Base-by-base conservation (phyloP, 1,140 invertebrate genomes). In the Zaprionus vittiger region DNA sequence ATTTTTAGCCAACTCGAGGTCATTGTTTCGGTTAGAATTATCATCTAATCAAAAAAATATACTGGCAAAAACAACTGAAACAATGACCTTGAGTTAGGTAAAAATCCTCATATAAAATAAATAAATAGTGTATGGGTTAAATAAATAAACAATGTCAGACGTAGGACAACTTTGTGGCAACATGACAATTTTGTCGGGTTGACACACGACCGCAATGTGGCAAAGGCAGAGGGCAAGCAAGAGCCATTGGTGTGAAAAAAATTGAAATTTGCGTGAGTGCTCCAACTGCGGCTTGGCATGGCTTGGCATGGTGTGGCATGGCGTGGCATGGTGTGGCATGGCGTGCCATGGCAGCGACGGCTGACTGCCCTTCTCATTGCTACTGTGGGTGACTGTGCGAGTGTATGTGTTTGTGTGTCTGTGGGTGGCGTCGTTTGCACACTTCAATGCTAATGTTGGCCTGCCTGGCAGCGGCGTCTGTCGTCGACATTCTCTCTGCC, bases 371-470 rank as follows among this genome's bases (percentile, higher is more conserved):
- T 77, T 71, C 72, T 71, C 73, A 61, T n/a, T 62, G 44, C 68
- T 37, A 60, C 60, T 76, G 52, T 49, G 54, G 49, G 52, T 61
- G 66, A 69, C 54, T 66, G 7, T 41, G 44, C 37, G 34, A 26
- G 49, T 69, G 15, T 68, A 41, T 70, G 71, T 79, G 41, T 73
- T 44, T 71, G 65, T 77, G 70, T 85, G 70, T 76, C 73, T 87
- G 72, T 86, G 79, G 80, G 83, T 79, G 85, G 90, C 80, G 82
- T 85, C 90, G 90, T 90, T 91, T 90, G 90, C 90, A 77, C 80
- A 91, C 90, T 91, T 91, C 89, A 89, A 91, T 91, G 90, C 90
- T 91, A 91, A 91, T 91, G 86, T 91, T 86, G 90, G 82, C 82
- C 91, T 91, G 82, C 82, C 91, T 91, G 90, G 79, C 84, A 86